These are phyloP conservation scores for Phocoena sinus DNA, from an alignment of 2,113 vertebrate species.

Conservation along the genomic window DNA sequence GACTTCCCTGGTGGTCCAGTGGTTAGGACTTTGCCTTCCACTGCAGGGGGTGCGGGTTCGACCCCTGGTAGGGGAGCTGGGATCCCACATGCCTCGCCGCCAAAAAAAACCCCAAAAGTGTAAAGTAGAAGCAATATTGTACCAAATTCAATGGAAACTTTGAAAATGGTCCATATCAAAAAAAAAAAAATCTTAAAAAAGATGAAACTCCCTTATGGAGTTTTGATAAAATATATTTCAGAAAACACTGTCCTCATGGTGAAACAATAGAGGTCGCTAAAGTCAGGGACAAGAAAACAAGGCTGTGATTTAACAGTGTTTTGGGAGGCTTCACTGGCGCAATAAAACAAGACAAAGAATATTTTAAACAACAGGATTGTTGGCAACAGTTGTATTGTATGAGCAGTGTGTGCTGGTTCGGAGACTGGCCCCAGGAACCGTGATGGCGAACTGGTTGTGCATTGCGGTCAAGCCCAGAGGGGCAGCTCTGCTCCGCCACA, in stretches of 20 bases:
- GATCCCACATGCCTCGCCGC: too few relatives aligned
- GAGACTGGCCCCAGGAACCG: fast-evolving
- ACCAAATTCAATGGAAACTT: too few relatives aligned
- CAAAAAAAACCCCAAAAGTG: too few relatives aligned
- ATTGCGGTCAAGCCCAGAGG: background rate
- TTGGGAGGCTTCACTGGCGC: background rate
- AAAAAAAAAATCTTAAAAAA: background rate
- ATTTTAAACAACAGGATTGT: background rate
- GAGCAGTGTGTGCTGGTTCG: background rate
- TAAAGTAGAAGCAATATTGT: too few relatives aligned
- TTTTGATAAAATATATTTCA: background rate
- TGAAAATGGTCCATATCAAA: too few relatives aligned
- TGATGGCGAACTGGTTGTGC: background rate
- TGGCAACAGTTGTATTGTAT: background rate
- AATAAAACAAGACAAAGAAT: background rate
- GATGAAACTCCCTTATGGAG: background rate
- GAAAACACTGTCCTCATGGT: background rate
- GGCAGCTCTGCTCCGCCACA: background rate
- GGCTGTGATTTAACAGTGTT: background rate
- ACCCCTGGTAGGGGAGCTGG: too few relatives aligned
- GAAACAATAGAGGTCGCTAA: background rate
- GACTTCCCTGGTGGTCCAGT: too few relatives aligned
- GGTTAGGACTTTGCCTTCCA: too few relatives aligned
- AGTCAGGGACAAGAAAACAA: background rate
- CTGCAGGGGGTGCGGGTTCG: too few relatives aligned